A percentile compares a stretch with the other conserved stretches of the same genome.
Conservation (phyloP, 2,797 vertebrate species). For the Prionace glauca region DNA sequence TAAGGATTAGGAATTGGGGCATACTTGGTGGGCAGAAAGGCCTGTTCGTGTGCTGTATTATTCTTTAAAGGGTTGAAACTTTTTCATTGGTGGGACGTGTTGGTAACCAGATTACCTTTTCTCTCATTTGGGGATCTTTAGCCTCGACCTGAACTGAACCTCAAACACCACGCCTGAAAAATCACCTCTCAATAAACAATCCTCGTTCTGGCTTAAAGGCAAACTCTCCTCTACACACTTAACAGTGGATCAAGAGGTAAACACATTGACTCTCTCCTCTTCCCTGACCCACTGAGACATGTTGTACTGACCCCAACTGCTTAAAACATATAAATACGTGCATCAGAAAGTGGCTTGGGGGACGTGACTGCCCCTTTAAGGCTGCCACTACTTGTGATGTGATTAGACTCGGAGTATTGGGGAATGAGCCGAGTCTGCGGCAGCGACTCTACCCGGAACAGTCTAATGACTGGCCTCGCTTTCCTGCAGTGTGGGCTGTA, state of each 20-base stretch:
- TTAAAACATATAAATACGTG: not conserved
- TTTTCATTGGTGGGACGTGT: not conserved
- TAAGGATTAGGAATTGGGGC: no score
- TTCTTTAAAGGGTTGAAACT: not conserved
- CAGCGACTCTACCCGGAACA: not conserved
- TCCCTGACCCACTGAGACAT: not conserved
- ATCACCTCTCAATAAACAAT: not conserved
- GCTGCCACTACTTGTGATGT: not conserved
- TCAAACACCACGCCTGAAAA: not conserved
- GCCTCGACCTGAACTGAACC: not conserved
- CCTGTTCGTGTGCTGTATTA: no score
- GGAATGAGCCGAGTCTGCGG: not conserved
- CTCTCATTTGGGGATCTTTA: not conserved
- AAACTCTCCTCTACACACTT: not conserved
- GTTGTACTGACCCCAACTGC: not conserved
- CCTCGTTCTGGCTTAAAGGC: not conserved
- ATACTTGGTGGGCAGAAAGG: no score
- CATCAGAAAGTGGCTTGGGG: not conserved
- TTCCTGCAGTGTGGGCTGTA: not conserved
- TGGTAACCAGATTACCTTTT: not conserved
- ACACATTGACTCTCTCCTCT: not conserved
- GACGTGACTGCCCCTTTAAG: not conserved
- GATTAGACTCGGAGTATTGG: not conserved
- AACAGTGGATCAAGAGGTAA: not conserved
- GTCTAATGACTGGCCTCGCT: not conserved